Conservation (phyloP, 2,888 invertebrate genomes). For the Eristalis intricaria region DNA sequence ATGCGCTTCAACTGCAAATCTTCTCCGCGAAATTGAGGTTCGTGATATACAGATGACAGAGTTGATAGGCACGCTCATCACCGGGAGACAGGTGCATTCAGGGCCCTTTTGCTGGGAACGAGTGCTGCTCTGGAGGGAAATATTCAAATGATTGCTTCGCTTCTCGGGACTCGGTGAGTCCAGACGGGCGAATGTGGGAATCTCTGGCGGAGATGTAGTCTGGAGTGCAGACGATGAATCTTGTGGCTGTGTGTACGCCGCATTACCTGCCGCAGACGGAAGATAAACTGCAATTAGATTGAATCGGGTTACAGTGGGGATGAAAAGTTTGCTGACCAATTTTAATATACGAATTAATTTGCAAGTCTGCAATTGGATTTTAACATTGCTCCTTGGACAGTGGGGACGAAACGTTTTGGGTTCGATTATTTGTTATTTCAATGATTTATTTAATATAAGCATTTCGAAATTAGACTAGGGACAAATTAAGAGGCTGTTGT, state of each 20-base stretch:
- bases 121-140: slow-evolving; percentile 17
- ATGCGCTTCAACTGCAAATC: slow-evolving; percentile 62
- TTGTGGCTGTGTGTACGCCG: slow-evolving; percentile 7
- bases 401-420: too few species aligned
- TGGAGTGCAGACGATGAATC: slow-evolving; percentile 29
- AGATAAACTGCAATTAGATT: slow-evolving; percentile 51
- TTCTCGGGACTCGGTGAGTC: not conserved
- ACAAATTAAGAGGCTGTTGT: too few species aligned
- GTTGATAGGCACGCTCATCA: slow-evolving; percentile 34
- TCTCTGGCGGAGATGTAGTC: not conserved
- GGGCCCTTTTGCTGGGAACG: slow-evolving; percentile 3
- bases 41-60: slow-evolving; percentile 63
- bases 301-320: slow-evolving; percentile 30
- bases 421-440: too few species aligned
- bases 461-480: too few species aligned
- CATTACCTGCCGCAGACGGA: slow-evolving; percentile 16
- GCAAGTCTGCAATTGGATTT: too few species aligned
- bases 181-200: slow-evolving; percentile 1
- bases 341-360: not conserved
- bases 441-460: too few species aligned
- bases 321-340: not conserved
- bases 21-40: slow-evolving; percentile 41
- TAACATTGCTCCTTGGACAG: too few species aligned
- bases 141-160: slow-evolving; percentile 11
- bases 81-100: slow-evolving; percentile 52